Base-by-base conservation (phyloP, 1,140 invertebrate species). In the Papilio dardanus region DNA sequence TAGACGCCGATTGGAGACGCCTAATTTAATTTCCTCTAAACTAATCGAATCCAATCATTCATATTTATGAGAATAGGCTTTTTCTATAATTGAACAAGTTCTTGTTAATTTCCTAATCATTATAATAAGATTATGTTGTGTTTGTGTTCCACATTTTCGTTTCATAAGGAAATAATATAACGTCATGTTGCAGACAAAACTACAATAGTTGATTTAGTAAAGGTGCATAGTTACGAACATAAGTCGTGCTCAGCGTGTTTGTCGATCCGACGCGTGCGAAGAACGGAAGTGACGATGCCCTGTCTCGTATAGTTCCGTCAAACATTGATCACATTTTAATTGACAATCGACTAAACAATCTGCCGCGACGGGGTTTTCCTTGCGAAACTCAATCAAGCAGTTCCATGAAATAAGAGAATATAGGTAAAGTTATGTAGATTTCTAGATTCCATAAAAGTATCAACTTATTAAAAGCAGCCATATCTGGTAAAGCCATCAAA, bases 401-500 rank as follows among this genome's bases (percentile, higher is more conserved):
- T 12, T 10, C 35, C 12, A 37, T 37, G 1, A n/a, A n/a, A n/a
- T n/a, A n/a, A n/a, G n/a, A n/a, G n/a, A n/a, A n/a, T 46, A 7
- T 0, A 46, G 16, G 42, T 7, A 46, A n/a, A n/a, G n/a, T n/a
- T n/a, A n/a, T n/a, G n/a, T n/a, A n/a, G n/a, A n/a, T n/a, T n/a
- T n/a, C n/a, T n/a, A n/a, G n/a, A n/a, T n/a, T n/a, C n/a, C n/a
- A n/a, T n/a, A n/a, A 28, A 35, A 35, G 5, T 35, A 35, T 6
- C 4, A 65, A 30, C 21, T 65, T 33, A 66, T 35, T 19, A 35
- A 33, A 35, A 40, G 8, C 40, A 8, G 21, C 33, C 19, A 21
- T 24, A 33, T 19, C 67, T 69, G 19, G 35, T 24, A 69, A 40
- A 40, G 31, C 19, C 35, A 69, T 40, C 35, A 69, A 68, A 30